These are phyloP conservation scores for Mandrillus leucophaeus DNA, from an alignment of 2,113 vertebrate species.

Conservation along the genomic window DNA sequence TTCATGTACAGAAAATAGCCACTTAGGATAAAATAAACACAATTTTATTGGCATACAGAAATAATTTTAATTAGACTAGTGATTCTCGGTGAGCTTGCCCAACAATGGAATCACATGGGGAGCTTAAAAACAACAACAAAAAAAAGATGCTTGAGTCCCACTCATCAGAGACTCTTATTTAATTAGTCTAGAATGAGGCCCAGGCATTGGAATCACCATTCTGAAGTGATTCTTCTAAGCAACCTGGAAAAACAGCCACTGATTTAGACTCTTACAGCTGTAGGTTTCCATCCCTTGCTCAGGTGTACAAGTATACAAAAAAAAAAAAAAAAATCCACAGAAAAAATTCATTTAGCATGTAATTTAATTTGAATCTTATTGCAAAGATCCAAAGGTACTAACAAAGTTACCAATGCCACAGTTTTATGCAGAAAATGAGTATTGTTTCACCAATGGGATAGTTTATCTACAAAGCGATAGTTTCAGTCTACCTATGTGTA, in stretches of 20 bases:
- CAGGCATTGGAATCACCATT: background rate
- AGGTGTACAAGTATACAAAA: background rate
- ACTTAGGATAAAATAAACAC: constrained; percentile 54
- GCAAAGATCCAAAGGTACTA: background rate
- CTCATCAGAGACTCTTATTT: constrained; percentile 26
- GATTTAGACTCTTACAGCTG: background rate
- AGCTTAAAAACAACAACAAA: background rate
- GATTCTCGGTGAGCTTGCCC: constrained; percentile 21
- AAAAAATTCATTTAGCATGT: background rate
- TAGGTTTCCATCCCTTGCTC: background rate
- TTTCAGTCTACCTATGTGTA: background rate
- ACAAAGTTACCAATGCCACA: background rate
- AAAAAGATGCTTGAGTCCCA: background rate
- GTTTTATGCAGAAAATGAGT: background rate
- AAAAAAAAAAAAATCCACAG: constrained; percentile 12
- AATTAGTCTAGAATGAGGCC: background rate
- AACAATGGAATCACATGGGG: background rate
- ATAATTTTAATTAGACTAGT: constrained; percentile 63
- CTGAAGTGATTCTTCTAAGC: background rate
- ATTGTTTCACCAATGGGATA: background rate
- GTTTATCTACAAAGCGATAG: background rate
- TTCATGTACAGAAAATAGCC: constrained; percentile 25
- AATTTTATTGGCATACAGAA: constrained; percentile 63
- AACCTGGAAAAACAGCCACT: background rate
- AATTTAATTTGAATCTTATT: constrained; percentile 43